Evolutionary conservation across 2,113 vertebrate genomes (phyloP).

Genomic region (Onychorhynchus coronatus): DNA sequence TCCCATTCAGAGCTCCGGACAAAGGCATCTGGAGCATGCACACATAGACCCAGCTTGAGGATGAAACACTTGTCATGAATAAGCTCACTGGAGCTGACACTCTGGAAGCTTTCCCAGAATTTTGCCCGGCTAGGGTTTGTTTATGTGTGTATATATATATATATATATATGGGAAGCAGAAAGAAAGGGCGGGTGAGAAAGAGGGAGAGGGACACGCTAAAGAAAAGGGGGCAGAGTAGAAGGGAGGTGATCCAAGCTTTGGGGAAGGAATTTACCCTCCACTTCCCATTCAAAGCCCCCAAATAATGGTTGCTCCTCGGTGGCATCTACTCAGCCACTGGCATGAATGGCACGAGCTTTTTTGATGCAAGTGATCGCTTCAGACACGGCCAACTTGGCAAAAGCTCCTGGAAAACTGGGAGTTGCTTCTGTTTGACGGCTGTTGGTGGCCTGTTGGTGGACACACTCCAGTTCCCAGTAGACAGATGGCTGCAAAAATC

Average conservation of each 20-base stretch:
- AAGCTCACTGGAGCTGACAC: slow-evolving; percentile 41
- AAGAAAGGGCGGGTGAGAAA: background rate
- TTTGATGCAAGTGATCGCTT: background rate
- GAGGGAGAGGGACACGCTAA: background rate
- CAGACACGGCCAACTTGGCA: slow-evolving; percentile 33
- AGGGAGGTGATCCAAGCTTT: background rate
- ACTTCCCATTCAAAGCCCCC: background rate
- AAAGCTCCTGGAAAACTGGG: background rate
- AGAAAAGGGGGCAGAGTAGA: background rate
- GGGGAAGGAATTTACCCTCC: background rate
- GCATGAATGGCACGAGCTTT: background rate
- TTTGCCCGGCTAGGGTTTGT: slow-evolving; percentile 33
- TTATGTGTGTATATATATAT: background rate
- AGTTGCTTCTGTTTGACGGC: background rate
- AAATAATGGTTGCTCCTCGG: background rate
- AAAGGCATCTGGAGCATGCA: slow-evolving; percentile 34
- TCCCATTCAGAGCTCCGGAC: slow-evolving; percentile 27
- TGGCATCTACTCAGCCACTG: background rate
- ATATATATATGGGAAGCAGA: background rate
- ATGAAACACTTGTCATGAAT: slow-evolving; percentile 50
- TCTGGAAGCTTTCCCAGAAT: slow-evolving; percentile 54
- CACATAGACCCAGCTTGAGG: slow-evolving; percentile 15
- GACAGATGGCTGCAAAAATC: slow-evolving; percentile 47
- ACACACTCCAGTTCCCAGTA: slow-evolving; percentile 37
- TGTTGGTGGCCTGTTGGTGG: slow-evolving; percentile 60